Evolutionary conservation across 2,888 invertebrate species (phyloP).

Genomic region (Molorchus minor): DNA sequence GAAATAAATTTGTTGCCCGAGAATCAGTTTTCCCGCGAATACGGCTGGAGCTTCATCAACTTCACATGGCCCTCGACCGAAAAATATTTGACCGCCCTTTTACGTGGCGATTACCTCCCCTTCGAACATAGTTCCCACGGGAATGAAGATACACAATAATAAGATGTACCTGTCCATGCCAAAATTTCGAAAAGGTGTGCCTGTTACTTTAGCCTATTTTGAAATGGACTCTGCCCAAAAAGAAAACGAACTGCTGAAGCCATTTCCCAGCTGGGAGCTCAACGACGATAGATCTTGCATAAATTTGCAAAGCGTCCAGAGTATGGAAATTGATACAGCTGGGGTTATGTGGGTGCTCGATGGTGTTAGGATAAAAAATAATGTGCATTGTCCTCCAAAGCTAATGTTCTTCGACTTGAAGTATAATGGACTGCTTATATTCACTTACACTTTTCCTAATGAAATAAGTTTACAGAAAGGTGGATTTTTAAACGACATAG

Average conservation of each 20-base stretch:
- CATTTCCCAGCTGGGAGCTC: conserved; percentile 76
- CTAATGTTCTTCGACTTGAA: conserved; percentile 74
- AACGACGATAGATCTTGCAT: conserved; percentile 68
- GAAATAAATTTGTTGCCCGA: background rate
- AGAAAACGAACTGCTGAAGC: conserved; percentile 68
- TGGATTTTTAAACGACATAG: conserved; percentile 75
- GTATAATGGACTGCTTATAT: conserved; percentile 66
- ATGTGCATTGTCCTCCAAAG: conserved; percentile 72
- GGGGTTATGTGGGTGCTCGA: conserved; percentile 78
- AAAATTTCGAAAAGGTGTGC: conserved; percentile 73
- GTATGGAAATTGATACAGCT: conserved; percentile 76
- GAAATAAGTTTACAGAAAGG: conserved; percentile 67
- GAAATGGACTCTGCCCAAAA: conserved; percentile 54
- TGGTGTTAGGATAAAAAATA: conserved; percentile 71
- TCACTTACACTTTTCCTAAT: conserved; percentile 69
- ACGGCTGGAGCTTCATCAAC: conserved; percentile 73
- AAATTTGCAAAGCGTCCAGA: conserved; percentile 77
- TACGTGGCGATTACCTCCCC: conserved; percentile 70
- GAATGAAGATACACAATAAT: conserved; percentile 74
- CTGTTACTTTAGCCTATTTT: conserved; percentile 70
- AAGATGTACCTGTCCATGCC: conserved; percentile 74
- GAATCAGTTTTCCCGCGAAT: conserved; percentile 11
- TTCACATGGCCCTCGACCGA: conserved; percentile 72
- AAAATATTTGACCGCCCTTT: conserved; percentile 67
- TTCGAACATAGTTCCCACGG: conserved; percentile 73